phyloP scores from a whole-genome alignment of 2,797 vertebrate genomes.

The Sebastiscus albofasciatus region DNA sequence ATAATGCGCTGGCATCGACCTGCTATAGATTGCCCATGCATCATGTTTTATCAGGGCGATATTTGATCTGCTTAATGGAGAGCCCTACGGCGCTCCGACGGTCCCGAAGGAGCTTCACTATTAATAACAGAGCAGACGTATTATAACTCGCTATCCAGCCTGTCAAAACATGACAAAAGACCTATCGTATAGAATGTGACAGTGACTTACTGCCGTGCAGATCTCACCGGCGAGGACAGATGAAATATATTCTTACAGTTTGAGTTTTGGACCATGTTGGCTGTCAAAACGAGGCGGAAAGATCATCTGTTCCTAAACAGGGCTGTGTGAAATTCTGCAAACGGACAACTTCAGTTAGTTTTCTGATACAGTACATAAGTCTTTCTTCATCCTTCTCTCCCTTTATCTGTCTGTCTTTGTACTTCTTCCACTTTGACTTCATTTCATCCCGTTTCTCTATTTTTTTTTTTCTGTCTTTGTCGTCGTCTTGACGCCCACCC shows the following conservation, averaged over 20 bases:
- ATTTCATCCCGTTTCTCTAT: not conserved
- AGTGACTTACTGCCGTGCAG: not conserved
- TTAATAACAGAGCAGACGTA: conserved; percentile 31
- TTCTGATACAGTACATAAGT: not conserved
- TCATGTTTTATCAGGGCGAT: conserved; percentile 36
- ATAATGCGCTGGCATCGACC: conserved; percentile 15
- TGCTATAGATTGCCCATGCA: conserved; percentile 29
- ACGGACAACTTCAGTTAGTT: not conserved
- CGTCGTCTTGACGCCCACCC: not conserved
- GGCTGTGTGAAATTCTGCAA: not conserved
- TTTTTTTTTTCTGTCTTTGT: not conserved
- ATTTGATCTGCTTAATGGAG: conserved; percentile 53
- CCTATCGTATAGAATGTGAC: not conserved
- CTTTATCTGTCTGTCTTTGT: not conserved
- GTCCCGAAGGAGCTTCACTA: not conserved
- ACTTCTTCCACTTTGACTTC: not conserved
- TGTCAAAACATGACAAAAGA: conserved; percentile 29
- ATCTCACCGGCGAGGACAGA: not conserved
- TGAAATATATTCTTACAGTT: not conserved
- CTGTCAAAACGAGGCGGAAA: not conserved
- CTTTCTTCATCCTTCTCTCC: not conserved
- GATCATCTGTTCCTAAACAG: not conserved
- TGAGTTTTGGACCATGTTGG: not conserved
- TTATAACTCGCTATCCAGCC: not conserved
- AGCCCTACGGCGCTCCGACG: not conserved